These are phyloP conservation scores for human DNA, from an alignment of 2,113 vertebrate species.

Conservation along the genomic window DNA sequence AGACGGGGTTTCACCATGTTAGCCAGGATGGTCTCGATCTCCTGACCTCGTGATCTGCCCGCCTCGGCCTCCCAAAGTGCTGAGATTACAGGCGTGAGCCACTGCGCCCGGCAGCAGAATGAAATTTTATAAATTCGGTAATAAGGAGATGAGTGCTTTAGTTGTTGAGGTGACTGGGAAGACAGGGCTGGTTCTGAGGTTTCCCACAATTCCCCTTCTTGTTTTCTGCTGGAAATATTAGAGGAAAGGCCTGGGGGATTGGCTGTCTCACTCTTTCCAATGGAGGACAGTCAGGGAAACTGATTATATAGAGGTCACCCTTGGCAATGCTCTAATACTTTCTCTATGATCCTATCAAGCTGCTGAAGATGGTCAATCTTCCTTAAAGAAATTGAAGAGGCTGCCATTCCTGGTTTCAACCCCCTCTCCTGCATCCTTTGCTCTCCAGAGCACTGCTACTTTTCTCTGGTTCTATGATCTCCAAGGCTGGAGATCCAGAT, in stretches of 20 bases:
- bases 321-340: not conserved
- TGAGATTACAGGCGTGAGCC: too few relatives aligned
- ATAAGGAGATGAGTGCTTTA: not conserved
- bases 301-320: not conserved
- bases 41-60: too few relatives aligned
- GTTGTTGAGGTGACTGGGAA: not conserved
- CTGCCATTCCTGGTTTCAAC: not conserved
- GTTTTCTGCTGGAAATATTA: not conserved
- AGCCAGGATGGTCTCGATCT: too few relatives aligned
- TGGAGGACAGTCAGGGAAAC: not conserved
- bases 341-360: not conserved
- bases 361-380: not conserved
- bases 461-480: not conserved
- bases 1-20: too few relatives aligned
- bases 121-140: slow-evolving; percentile 9
- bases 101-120: not conserved
- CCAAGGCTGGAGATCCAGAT: not conserved
- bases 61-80: too few relatives aligned
- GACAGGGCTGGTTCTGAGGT: not conserved
- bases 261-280: not conserved
- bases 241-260: not conserved
- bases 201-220: not conserved
- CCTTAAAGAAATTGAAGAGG: not conserved
- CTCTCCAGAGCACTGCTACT: not conserved
- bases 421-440: not conserved